These are phyloP conservation scores for Mastigias papua DNA, from an alignment of 30 jellyfish, hydroid and myxozoan species.

Conservation along the genomic window DNA sequence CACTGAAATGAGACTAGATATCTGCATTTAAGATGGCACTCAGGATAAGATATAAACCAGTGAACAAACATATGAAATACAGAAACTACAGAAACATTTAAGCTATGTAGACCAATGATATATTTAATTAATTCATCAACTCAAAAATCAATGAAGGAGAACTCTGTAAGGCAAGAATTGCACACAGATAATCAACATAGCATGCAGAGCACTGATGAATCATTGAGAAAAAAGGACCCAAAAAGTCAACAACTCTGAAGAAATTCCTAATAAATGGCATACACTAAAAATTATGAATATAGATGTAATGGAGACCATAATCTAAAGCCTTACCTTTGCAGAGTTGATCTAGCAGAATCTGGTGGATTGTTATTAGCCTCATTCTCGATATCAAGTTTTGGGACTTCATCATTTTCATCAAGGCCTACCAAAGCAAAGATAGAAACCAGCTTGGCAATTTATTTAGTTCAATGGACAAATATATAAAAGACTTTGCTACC, in stretches of 20 bases:
- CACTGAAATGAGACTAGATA: slow-evolving; percentile 49
- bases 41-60: neutral
- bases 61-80: neutral
- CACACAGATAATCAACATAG: too few species aligned
- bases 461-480: too few species aligned
- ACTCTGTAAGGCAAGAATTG: too few species aligned
- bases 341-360: slow-evolving; percentile 84
- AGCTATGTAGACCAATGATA: too few species aligned
- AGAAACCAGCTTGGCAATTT: too few species aligned
- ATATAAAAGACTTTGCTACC: too few species aligned
- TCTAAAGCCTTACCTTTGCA: slow-evolving; percentile 74
- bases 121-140: too few species aligned
- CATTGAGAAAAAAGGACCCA: too few species aligned
- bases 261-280: too few species aligned
- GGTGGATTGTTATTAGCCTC: slow-evolving; percentile 65
- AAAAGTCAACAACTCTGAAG: too few species aligned
- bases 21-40: neutral
- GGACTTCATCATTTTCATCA: slow-evolving; percentile 43
- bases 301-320: neutral
- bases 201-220: too few species aligned
- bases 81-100: neutral
- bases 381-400: slow-evolving; percentile 18
- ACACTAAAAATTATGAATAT: neutral
- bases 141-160: too few species aligned
- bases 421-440: neutral